Conservation (phyloP, 1,140 invertebrate genomes). For the Euura saliciscinereae region DNA sequence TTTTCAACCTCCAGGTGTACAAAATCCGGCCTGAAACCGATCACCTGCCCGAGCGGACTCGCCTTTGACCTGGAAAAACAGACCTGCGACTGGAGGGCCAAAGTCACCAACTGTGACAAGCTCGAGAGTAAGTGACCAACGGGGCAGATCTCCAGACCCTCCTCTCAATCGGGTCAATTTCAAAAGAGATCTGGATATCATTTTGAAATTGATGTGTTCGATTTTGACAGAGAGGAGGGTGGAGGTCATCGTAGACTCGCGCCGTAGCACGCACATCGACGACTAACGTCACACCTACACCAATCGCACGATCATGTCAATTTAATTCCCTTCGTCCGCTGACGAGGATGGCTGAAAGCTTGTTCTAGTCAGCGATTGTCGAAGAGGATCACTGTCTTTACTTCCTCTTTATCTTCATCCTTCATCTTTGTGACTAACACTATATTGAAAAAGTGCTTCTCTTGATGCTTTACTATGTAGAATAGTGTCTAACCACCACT, state of each 20-base stretch:
- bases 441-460: not conserved
- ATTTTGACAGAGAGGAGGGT: constrained; percentile 9
- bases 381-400: constrained; percentile 2
- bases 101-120: constrained; percentile 94
- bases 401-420: not conserved
- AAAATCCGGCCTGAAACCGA: constrained; percentile 90
- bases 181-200: constrained; percentile 15
- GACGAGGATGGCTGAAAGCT: not conserved
- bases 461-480: not conserved
- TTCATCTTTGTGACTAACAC: constrained; percentile 5
- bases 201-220: not conserved
- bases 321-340: not conserved
- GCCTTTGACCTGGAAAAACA: constrained; percentile 97
- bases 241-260: constrained; percentile 52
- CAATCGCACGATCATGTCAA: not conserved
- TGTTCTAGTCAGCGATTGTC: not conserved
- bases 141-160: constrained; percentile 29
- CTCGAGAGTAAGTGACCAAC: constrained; percentile 88
- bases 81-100: constrained; percentile 96
- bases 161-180: not conserved
- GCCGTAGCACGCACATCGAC: constrained; percentile 53
- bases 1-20: constrained; percentile 74
- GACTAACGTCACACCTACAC: constrained; percentile 3
- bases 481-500: too few species aligned
- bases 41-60: constrained; percentile 92